A percentile compares a stretch with the other conserved stretches of the same genome.
Conservation (phyloP, 2,888 invertebrate species). For the Euzophera pinguis region DNA sequence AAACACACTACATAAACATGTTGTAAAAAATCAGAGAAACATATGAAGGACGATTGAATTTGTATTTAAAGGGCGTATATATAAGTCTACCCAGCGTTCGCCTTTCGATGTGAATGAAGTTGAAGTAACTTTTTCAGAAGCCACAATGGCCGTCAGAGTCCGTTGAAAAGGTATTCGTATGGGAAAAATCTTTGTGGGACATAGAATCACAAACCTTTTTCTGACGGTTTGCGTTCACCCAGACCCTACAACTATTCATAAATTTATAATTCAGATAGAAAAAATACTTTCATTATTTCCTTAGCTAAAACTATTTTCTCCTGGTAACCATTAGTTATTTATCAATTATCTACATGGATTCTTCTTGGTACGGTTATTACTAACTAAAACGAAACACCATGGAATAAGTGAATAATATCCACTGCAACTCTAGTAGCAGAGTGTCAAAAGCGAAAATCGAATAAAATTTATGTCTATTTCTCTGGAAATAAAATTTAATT, state of each 20-base stretch:
- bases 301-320: no score
- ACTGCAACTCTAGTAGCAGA: background rate
- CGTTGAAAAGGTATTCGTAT: slow-evolving; percentile 20
- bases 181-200: slow-evolving; percentile 23
- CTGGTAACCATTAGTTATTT: background rate
- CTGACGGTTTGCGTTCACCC: slow-evolving; percentile 28
- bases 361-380: background rate
- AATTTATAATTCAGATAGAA: slow-evolving; percentile 52
- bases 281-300: no score
- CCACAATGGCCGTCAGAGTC: slow-evolving; percentile 23
- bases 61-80: background rate
- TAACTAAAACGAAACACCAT: background rate
- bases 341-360: background rate
- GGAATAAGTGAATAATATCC: background rate
- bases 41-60: background rate
- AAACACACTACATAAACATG: no score
- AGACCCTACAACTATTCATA: slow-evolving; percentile 26
- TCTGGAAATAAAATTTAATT: no score
- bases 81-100: background rate
- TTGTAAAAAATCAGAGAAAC: background rate
- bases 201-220: slow-evolving; percentile 37
- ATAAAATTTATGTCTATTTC: no score
- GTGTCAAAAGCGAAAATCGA: no score
- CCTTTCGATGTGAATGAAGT: background rate
- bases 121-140: slow-evolving; percentile 17